Conservation (phyloP, 1,140 invertebrate species). For the Pinna nobilis region DNA sequence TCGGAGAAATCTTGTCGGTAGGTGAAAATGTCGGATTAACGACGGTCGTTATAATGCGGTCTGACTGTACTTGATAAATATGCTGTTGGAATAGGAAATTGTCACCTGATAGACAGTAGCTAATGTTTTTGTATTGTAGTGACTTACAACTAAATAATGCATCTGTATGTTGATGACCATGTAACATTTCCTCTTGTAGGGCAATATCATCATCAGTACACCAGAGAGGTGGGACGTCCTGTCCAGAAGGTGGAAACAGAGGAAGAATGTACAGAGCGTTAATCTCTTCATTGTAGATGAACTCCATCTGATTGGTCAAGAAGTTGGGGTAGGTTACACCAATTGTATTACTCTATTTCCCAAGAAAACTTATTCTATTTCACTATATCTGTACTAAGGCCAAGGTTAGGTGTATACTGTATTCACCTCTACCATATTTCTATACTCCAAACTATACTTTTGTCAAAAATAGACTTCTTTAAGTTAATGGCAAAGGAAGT, state of each 20-base stretch:
- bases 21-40: too few species aligned
- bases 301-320: conserved; percentile 84
- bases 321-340: conserved; percentile 73
- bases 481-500: too few species aligned
- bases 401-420: too few species aligned
- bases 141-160: too few species aligned
- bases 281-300: conserved; percentile 99
- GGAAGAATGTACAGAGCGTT: conserved; percentile 98
- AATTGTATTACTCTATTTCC: not conserved
- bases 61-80: not conserved
- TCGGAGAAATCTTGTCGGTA: too few species aligned
- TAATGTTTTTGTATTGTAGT: not conserved
- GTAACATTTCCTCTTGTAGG: conserved; percentile 82
- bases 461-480: too few species aligned
- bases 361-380: too few species aligned
- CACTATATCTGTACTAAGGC: too few species aligned
- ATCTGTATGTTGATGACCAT: too few species aligned
- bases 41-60: too few species aligned
- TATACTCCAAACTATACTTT: too few species aligned
- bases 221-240: conserved; percentile 99
- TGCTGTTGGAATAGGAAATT: not conserved
- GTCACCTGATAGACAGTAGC: not conserved
- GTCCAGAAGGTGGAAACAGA: conserved; percentile 98
- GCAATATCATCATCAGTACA: conserved; percentile 96
- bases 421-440: too few species aligned